phyloP scores from a whole-genome alignment of 2,113 vertebrate species.

The Emydocephalus ijimae region DNA sequence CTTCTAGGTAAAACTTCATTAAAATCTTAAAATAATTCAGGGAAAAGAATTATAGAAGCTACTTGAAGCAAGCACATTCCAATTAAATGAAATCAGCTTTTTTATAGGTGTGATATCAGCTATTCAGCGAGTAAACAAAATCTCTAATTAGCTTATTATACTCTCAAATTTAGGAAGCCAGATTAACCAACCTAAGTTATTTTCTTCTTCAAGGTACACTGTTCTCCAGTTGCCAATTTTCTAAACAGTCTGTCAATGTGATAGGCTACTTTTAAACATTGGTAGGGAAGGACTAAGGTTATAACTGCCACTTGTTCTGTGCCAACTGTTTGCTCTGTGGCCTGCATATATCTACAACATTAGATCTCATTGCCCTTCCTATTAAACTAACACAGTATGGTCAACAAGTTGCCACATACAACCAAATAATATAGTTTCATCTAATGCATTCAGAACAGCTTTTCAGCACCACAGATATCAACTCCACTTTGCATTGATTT shows the following conservation, averaged over 20 bases:
- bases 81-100: background rate
- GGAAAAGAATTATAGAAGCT: background rate
- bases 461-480: background rate
- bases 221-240: background rate
- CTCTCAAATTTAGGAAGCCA: background rate
- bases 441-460: background rate
- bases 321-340: background rate
- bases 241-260: background rate
- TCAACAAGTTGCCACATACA: background rate
- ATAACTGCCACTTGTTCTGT: background rate
- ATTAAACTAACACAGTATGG: background rate
- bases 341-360: background rate
- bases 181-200: background rate
- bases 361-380: background rate
- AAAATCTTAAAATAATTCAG: background rate
- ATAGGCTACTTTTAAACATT: background rate
- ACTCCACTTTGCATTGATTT: background rate
- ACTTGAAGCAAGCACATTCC: background rate
- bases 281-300: background rate
- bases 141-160: background rate
- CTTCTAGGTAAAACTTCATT: background rate
- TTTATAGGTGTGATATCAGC: background rate
- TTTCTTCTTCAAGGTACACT: background rate
- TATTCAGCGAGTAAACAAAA: background rate
- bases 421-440: background rate